A percentile compares a stretch with the other conserved stretches of the same genome.
Conservation (phyloP, 2,888 invertebrate species). For the Hypercompe scribonia region DNA sequence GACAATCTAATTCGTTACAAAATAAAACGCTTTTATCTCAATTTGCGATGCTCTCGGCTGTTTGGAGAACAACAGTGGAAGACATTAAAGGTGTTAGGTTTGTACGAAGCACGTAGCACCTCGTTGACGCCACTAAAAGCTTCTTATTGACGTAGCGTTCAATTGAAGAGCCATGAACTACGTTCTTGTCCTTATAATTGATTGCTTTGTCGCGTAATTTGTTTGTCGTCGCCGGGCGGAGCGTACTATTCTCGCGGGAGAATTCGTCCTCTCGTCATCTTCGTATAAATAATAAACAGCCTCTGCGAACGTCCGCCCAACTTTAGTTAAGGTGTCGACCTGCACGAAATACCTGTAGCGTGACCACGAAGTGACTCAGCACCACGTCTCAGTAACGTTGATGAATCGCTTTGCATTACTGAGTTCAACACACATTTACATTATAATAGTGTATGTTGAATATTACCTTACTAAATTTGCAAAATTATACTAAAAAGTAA, state of each 20-base stretch:
- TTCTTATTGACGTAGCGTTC: constrained; percentile 85
- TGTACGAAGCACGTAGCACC: constrained; percentile 73
- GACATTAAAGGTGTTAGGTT: constrained; percentile 69
- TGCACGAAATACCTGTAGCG: constrained; percentile 20
- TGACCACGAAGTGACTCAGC: constrained; percentile 66
- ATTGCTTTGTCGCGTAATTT: constrained; percentile 87
- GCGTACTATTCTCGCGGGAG: constrained; percentile 77
- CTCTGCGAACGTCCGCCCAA: constrained; percentile 37
- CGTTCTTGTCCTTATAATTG: constrained; percentile 84
- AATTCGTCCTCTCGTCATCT: constrained; percentile 75
- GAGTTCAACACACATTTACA: constrained; percentile 18
- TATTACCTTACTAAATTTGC: not conserved
- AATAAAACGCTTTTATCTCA: constrained; percentile 72
- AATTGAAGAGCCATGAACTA: constrained; percentile 78
- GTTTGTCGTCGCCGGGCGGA: constrained; percentile 77
- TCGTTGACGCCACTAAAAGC: constrained; percentile 79
- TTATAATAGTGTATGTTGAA: constrained; percentile 12
- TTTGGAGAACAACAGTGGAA: constrained; percentile 68
- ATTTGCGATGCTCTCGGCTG: constrained; percentile 58
- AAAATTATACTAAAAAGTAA: not conserved
- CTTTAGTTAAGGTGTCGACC: constrained; percentile 26
- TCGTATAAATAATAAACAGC: constrained; percentile 81
- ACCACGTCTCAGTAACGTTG: constrained; percentile 60
- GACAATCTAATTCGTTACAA: constrained; percentile 78
- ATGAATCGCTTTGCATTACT: constrained; percentile 60